Evolutionary conservation across 1,140 invertebrate genomes (phyloP).

Genomic region (Cherax destructor): DNA sequence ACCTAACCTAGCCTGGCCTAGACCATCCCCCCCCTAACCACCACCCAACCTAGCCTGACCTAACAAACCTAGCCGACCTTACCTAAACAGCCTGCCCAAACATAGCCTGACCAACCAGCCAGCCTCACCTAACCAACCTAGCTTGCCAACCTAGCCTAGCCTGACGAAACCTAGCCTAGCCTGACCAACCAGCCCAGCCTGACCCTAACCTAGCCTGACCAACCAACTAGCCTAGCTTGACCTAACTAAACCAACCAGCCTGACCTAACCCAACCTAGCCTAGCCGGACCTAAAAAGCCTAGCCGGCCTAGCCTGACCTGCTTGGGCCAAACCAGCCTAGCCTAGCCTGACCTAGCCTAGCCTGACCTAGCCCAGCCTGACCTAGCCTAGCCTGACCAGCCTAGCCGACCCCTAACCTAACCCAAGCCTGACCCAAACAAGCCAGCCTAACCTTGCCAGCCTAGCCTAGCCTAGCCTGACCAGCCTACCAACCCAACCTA

Average conservation of each 20-base stretch:
- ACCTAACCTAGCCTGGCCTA: too few relatives aligned
- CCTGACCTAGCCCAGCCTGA: constrained; percentile 68
- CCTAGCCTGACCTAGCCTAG: constrained; percentile 69
- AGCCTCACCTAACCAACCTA: constrained; percentile 22
- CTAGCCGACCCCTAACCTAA: constrained; percentile 57
- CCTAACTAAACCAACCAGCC: neutral
- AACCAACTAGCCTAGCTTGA: neutral
- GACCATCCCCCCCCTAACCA: neutral
- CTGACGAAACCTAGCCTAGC: neutral
- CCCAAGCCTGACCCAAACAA: neutral
- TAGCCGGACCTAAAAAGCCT: too few relatives aligned
- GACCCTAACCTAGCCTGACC: neutral
- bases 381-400: constrained; percentile 49
- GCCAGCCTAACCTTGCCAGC: neutral
- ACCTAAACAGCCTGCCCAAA: too few relatives aligned
- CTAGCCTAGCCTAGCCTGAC: neutral
- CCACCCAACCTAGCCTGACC: neutral
- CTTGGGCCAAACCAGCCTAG: constrained; percentile 67
- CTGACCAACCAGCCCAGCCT: neutral
- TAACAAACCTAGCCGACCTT: too few relatives aligned
- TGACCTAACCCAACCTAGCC: neutral
- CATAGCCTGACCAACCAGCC: too few relatives aligned
- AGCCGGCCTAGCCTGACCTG: constrained; percentile 33
- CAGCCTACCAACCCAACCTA: neutral
- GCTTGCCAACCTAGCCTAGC: constrained; percentile 65